These are phyloP conservation scores for Rhyacophila brunnea DNA, from an alignment of 1,140 invertebrate species.

Conservation along the genomic window DNA sequence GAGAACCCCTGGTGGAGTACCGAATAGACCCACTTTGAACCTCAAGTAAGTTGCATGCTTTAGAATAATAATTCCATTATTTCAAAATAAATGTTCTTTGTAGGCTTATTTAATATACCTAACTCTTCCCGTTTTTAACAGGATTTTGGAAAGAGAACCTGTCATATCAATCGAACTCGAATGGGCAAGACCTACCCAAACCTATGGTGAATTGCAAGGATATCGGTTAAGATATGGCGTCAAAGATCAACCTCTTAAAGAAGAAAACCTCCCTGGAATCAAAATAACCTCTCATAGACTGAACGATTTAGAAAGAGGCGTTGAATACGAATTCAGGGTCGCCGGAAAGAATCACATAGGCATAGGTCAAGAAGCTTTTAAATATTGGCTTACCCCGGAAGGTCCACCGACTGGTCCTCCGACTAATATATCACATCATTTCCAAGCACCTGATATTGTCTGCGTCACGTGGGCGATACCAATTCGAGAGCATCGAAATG, in stretches of 20 bases:
- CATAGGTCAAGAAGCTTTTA: conserved; percentile 88
- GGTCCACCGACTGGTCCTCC: conserved; percentile 82
- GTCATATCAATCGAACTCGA: conserved; percentile 84
- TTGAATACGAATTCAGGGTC: conserved; percentile 92
- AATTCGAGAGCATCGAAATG: conserved; percentile 82
- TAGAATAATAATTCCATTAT: too few species aligned
- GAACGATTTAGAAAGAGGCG: conserved; percentile 78
- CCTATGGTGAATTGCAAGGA: conserved; percentile 82
- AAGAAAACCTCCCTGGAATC: conserved; percentile 62
- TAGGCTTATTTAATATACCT: too few species aligned
- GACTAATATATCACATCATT: conserved; percentile 77
- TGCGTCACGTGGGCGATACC: conserved; percentile 93
- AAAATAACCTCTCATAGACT: conserved; percentile 62
- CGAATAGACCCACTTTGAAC: conserved; percentile 79
- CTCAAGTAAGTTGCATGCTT: conserved; percentile 66
- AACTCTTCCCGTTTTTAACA: too few species aligned
- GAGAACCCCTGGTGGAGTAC: conserved; percentile 91
- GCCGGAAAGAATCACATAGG: conserved; percentile 90
- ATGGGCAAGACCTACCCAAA: conserved; percentile 84
- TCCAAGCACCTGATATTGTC: conserved; percentile 90
- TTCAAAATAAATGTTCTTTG: too few species aligned
- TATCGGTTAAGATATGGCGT: conserved; percentile 87
- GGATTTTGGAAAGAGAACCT: conserved; percentile 78
- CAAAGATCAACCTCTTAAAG: conserved; percentile 74
- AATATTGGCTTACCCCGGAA: conserved; percentile 87